Evolutionary conservation across 2,113 vertebrate species (phyloP), one percentile per base, ranked within the genome.

Genomic region (Aegithalos caudatus): DNA sequence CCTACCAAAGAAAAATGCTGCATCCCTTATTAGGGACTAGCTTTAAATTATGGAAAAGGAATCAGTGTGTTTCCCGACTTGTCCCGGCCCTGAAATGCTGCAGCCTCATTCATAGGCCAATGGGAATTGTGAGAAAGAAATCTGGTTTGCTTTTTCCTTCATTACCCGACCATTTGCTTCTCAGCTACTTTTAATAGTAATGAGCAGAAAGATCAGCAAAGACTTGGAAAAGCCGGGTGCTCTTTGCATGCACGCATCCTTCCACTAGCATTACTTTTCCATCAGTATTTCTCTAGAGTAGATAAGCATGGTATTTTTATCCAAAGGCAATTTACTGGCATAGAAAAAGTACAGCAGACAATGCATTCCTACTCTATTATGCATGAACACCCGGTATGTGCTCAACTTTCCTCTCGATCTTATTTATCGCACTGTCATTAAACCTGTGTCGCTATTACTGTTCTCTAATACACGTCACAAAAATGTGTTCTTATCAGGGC

Each of bases 331-430:
- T 97, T 96, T 94, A 65, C 84, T 91, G 84, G 84, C 90, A 82
- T 74, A 94, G 87, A 79, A 88, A 84, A 91, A 92, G 95, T 83
- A 92, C 77, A 84, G 69, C 61, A 92, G 86, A 94, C 87, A 95
- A 95, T 91, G 84, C 73, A 82, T 85, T 95, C 74, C 74, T 95
- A 58, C 74, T 94, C 91, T 94, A 91, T 96, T 96, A 96, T 95
- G 88, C 92, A 92, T 96, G 82, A 96, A 95, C 69, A 94, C 51
- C 60, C 54, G 1, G 76, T 81, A 96, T 33, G 37, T 92, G 57
- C 88, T 94, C 88, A 94, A 21, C 88, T 88, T 92, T 78, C 71
- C 51, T 84, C 91, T 92, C 77, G 17, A 29, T 92, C 90, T 90
- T 78, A 92, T 95, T 95, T 96, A 93, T 93, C 8, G 2, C 56